Base-by-base conservation (phyloP, 2,113 vertebrate genomes). In the Atlantisia rogersi region DNA sequence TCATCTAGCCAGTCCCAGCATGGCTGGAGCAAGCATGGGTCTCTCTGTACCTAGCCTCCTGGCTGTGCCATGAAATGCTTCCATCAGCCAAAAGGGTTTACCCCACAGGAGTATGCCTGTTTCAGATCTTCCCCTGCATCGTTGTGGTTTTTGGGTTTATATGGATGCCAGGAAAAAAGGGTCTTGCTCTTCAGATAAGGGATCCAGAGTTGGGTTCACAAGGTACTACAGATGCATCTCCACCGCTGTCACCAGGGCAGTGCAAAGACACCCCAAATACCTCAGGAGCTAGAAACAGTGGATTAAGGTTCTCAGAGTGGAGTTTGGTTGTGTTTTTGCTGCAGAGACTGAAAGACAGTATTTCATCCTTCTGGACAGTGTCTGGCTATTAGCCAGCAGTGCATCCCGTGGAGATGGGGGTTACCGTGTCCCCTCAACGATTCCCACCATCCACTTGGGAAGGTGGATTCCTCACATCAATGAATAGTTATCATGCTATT, bases 371-470 rank as follows among this genome's bases (percentile, higher is more conserved):
- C 58, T 69, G 92, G 75, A 28, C 15, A 31, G 44, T 24, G 59
- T n/a, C 37, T 75, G 77, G 70, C 55, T 79, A 5, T 44, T 28
- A 67, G 53, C 32, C 40, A 17, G 28, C 37, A 77, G 82, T 22
- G 44, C 25, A 56, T 74, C 35, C 42, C 58, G 31, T 48, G 31
- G 82, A 42, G 29, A 64, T 24, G 79, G 50, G 52, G 7, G 17
- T 62, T 35, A 31, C 17, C 25, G 29, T 37, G 37, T 19, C 10
- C 53, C 18, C 59, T 50, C 24, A 18, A 4, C 0, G 1, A 10
- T 40, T 80, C 39, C 26, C 62, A 86, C 16, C 12, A 25, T 44
- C 25, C 65, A 7, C 35, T 48, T 64, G 58, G 62, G 62, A 55
- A 82, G 28, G 18, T 69, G 29, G 62, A 93, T 44, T 80, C 19